Evolutionary conservation across 2,888 invertebrate species (phyloP), one percentile per base, ranked within the genome.

Genomic region (Muscina levida): DNA sequence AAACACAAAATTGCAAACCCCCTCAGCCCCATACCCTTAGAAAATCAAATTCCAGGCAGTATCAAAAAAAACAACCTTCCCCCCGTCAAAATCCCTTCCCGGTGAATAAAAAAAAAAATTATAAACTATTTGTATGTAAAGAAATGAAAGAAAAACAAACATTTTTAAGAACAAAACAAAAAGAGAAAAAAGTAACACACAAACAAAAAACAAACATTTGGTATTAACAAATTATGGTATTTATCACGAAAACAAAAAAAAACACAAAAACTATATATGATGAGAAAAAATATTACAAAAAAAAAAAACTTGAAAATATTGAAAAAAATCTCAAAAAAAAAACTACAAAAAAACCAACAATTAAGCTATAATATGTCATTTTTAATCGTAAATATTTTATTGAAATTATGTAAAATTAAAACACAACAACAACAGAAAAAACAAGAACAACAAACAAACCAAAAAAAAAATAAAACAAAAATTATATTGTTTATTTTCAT

Each of bases 401-500:
- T 86, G 85, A 87, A 85, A 86, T 86, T 87, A 87, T 85, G 87
- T 87, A 86, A 87, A 85, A 86, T 86, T 87, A 85, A 73, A 78
- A 72, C 75, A 79, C 56, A 77, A 72, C 46, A 74, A 68, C 24
- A 72, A 56, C 13, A 68, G 51, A 68, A 68, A 42, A 67, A 65
- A 39, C 42, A 24, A 37, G 39, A 78, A 73, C 56, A 46, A 44
- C 62, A 72, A 76, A n/a, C n/a, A n/a, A n/a, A n/a, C n/a, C 57
- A n/a, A n/a, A n/a, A n/a, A n/a, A n/a, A n/a, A n/a, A n/a, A n/a
- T n/a, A n/a, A n/a, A n/a, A 79, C 74, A 81, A 86, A 88, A 87
- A 87, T 85, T 88, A 90, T 89, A 90, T 90, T 90, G 90, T 90
- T 90, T 90, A 90, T 90, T 90, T 90, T 90, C 89, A 90, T 89